Conservation (phyloP, 2,888 invertebrate species). For the Patella pellucida region DNA sequence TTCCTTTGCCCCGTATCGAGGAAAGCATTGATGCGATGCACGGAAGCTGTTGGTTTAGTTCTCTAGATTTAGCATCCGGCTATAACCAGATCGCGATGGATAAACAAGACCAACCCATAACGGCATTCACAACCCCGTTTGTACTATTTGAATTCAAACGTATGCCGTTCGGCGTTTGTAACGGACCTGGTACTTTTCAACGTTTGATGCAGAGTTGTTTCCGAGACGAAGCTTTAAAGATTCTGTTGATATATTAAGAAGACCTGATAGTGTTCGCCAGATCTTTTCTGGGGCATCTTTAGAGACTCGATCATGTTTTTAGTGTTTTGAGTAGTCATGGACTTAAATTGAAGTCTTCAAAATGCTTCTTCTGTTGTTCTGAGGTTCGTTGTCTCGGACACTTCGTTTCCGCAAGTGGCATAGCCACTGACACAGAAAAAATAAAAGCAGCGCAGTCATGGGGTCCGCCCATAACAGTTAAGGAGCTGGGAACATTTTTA, state of each 20-base stretch:
- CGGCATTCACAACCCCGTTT: too few species aligned
- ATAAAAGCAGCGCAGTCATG: conserved; percentile 7
- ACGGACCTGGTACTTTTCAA: too few species aligned
- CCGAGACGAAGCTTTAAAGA: too few species aligned
- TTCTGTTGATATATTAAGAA: too few species aligned
- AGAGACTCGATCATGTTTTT: too few species aligned
- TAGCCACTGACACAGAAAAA: conserved; percentile 19
- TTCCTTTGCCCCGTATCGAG: conserved; percentile 24
- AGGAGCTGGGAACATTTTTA: conserved; percentile 19
- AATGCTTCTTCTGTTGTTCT: conserved; percentile 16
- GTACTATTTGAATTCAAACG: too few species aligned
- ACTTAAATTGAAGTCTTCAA: conserved; percentile 19
- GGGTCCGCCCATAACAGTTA: conserved; percentile 5
- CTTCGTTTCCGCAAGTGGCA: conserved; percentile 17
- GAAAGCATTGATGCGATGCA: conserved; percentile 23
- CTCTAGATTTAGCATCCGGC: too few species aligned
- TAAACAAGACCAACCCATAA: background rate
- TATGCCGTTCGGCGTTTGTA: too few species aligned
- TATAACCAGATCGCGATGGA: too few species aligned
- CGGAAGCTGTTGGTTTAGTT: background rate
- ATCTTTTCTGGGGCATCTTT: background rate
- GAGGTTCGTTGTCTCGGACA: conserved; percentile 20
- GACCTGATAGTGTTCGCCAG: conserved; percentile 10
- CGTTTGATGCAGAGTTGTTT: too few species aligned
- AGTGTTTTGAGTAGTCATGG: conserved; percentile 11